Evolutionary conservation across 2,797 vertebrate genomes (phyloP), one percentile per base, ranked within the genome.

Genomic region (Bryconaethiops microstoma): DNA sequence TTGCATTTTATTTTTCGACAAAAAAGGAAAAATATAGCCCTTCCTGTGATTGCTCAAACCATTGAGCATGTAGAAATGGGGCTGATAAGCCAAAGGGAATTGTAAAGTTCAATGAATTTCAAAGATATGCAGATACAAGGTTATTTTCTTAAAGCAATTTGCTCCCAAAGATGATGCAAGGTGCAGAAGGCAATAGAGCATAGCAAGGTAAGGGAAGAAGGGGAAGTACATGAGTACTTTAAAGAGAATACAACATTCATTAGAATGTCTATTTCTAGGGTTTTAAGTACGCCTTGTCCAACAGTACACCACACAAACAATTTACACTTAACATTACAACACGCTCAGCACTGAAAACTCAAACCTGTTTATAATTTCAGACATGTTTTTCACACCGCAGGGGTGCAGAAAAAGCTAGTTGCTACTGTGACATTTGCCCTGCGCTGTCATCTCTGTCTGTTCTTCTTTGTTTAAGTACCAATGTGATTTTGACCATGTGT

Each of bases 111-210:
- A 84, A 81, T 73, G 52, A 55, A 76, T 80, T 80, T 81, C 75
- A 82, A 83, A 80, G 82, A 83, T 52, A 83, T 77, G 74, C 76
- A 83, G 76, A 87, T 54, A 80, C 35, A 25, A 76, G 65, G 64
- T 74, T 69, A 78, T 62, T 39, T 35, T 35, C 76, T 87, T 71
- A 82, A 84, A 83, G 74, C 74, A 76, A 45, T 59, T 52, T 71
- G 75, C 29, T 64, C 39, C 21, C 64, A 19, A 64, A 76, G 62
- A 82, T 80, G 77, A 80, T 60, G 67, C 67, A 81, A 74, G 59
- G 71, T 42, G 74, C 64, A 4, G 81, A 75, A 82, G 84, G 64
- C 50, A 64, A 76, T 69, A 70, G 35, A 50, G 23, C 39, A 19
- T 3, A 23, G 52, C 2, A 29, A 64, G 40, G 9, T 13, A 57